A percentile compares a stretch with the other conserved stretches of the same genome.
Conservation (phyloP, 92 coral and sea anemone genomes). For the Parazoanthus darwini region DNA sequence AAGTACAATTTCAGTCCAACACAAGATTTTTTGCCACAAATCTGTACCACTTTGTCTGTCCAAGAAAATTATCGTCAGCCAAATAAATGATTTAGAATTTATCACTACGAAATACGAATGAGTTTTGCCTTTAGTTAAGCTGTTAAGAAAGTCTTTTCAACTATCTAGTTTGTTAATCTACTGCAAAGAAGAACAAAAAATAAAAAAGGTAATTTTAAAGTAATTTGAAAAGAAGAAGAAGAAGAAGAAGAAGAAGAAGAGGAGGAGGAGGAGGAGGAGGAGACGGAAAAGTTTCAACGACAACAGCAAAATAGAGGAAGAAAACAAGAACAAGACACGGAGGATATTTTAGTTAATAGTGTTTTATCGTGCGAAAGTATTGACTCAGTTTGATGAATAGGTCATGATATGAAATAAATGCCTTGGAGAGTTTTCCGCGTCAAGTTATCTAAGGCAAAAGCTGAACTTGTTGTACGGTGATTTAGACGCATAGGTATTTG, state of each 20-base stretch:
- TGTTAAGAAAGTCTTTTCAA: not conserved
- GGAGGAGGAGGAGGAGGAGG: not conserved
- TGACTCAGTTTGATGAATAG: not conserved
- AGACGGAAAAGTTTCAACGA: not conserved
- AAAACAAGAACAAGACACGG: not conserved
- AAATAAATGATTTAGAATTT: too few relatives aligned
- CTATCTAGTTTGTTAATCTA: not conserved
- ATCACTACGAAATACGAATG: too few relatives aligned
- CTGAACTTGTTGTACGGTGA: not conserved
- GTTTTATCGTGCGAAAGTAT: not conserved
- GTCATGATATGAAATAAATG: not conserved
- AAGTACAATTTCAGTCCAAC: not conserved
- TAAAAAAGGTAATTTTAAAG: not conserved
- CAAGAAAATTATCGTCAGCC: too few relatives aligned
- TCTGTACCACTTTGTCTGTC: too few relatives aligned
- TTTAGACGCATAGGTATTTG: conserved; percentile 1
- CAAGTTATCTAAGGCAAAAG: not conserved
- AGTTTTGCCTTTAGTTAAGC: too few relatives aligned
- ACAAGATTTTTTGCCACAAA: too few relatives aligned
- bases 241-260: not conserved
- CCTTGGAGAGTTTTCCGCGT: not conserved
- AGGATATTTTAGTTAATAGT: not conserved
- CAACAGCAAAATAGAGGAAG: not conserved
- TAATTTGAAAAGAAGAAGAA: not conserved
- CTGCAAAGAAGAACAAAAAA: not conserved